Evolutionary conservation across 2,797 vertebrate species (phyloP), one percentile per base, ranked within the genome.

Genomic region (Mormyrops attenuatus): DNA sequence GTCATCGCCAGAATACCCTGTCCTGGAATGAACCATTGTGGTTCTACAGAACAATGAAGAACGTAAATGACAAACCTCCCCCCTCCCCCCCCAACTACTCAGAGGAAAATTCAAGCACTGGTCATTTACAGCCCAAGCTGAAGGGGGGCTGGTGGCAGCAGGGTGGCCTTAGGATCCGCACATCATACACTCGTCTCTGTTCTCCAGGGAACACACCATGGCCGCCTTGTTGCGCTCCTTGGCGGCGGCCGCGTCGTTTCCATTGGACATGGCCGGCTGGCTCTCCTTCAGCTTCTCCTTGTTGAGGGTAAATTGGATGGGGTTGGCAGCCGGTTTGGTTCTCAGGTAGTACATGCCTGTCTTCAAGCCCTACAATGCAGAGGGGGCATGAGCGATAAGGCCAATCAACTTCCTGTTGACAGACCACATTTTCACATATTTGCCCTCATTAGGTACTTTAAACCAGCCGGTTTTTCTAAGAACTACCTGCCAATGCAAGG

Each of bases 261-360:
- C 96, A 0, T 93, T 88, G n/a, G 20, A 90, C 3, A 94, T 89
- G 6, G 77, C 84, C 1, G 92, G 91, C 90, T 94, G 95, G 0
- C 91, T 89, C 88, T 97, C 97, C 89, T 97, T 96, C 89, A 99
- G 96, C 86, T 97, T 98, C 95, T 99, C 98, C 91, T 99, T 99
- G 95, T 99, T 97, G 26, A 99, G 94, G 44, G 99, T 99, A 94
- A 99, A 99, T 95, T 99, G 98, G 95, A 99, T 99, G 57, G 99
- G 99, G 93, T 97, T 99, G 1, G 99, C 99, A 0, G 99, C 99
- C 0, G 99, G 98, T 91, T 98, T 98, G 0, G 98, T 99, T 90
- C 99, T 94, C 85, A 99, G 95, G 57, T 99, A 99, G 93, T 99
- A 99, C 99, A 99, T 99, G 0, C 99, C 99, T 0, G 99, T 99